These are phyloP conservation scores for Epinephelus malabaricus DNA, from an alignment of 2,797 vertebrate genomes.

Conservation along the genomic window DNA sequence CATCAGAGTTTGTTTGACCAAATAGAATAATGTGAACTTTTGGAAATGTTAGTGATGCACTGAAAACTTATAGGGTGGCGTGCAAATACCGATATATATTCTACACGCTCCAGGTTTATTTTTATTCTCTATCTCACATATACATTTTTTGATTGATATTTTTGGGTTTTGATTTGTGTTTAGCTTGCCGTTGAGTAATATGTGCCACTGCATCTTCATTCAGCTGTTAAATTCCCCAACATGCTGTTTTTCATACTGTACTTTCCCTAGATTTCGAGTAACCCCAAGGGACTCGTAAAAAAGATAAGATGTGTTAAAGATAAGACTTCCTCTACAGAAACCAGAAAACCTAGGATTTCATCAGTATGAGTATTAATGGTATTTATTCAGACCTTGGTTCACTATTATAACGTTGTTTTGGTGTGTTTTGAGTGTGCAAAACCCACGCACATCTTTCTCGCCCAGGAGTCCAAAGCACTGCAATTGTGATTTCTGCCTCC, in stretches of 20 bases:
- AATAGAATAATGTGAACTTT: background rate
- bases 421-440: background rate
- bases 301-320: background rate
- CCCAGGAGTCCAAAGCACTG: background rate
- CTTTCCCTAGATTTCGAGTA: slow-evolving; percentile 26
- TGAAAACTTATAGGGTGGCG: background rate
- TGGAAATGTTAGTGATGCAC: background rate
- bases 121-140: background rate
- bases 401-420: background rate
- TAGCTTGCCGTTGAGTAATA: background rate
- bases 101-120: background rate
- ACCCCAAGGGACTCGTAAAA: background rate
- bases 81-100: background rate
- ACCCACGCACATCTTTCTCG: background rate
- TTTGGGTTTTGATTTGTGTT: background rate
- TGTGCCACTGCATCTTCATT: background rate
- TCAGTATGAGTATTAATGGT: background rate
- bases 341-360: background rate
- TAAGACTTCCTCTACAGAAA: background rate
- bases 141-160: background rate
- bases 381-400: background rate
- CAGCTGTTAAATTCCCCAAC: background rate
- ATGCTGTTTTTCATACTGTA: slow-evolving; percentile 37
- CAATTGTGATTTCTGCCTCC: background rate
- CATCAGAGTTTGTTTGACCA: background rate